Percentiles rank a stretch among this genome's conserved stretches.
Conservation (phyloP, 2,797 vertebrate species). For the Okamejei kenojei region DNA sequence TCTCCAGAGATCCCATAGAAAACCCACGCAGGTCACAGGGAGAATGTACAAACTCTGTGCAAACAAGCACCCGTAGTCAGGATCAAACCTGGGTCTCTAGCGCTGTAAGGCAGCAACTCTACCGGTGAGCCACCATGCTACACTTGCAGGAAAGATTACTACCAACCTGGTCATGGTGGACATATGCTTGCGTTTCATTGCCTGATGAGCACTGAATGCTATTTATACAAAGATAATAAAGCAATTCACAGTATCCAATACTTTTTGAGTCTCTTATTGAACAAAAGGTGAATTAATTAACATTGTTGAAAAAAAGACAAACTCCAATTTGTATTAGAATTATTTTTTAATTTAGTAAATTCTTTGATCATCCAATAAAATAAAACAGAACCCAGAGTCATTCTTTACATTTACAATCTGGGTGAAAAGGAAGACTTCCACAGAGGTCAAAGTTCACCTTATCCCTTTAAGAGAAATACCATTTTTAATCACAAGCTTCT, state of each 20-base stretch:
- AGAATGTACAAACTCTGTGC: no score
- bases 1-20: no score
- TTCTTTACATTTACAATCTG: conserved; percentile 49
- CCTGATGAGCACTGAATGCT: not conserved
- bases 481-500: conserved; percentile 49
- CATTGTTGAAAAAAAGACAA: not conserved
- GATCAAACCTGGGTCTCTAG: no score
- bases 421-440: conserved; percentile 70
- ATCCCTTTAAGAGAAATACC: conserved; percentile 67
- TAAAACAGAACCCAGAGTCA: conserved; percentile 52
- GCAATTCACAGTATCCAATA: not conserved
- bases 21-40: no score
- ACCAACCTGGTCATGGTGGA: no score
- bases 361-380: conserved; percentile 56
- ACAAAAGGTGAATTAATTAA: not conserved
- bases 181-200: not conserved
- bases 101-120: no score
- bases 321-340: conserved; percentile 27
- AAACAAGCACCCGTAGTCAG: no score
- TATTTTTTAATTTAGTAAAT: conserved; percentile 62
- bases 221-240: not conserved
- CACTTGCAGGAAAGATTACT: no score
- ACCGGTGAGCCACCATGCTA: no score
- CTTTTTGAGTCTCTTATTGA: no score
- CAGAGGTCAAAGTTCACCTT: conserved; percentile 66